Conservation (phyloP, 2,797 vertebrate species). For the Distichodus sexfasciatus region DNA sequence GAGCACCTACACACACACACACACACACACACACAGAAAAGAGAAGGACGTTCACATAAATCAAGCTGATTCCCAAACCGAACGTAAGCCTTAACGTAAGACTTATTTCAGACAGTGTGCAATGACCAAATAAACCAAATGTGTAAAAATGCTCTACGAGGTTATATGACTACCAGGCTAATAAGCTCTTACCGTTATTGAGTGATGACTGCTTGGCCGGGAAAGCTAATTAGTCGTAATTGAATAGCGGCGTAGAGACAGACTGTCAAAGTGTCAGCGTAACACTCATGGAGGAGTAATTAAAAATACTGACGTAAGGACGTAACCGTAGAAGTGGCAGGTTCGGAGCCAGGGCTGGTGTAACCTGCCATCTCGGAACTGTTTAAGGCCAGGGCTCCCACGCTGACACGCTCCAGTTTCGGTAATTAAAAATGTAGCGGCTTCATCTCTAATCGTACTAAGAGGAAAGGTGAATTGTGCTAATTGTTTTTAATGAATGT, state of each 20-base stretch:
- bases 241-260: constrained; percentile 2
- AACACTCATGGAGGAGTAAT: constrained; percentile 30
- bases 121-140: background rate
- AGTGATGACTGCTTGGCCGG: background rate
- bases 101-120: too few relatives aligned
- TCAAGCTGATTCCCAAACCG: background rate
- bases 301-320: constrained; percentile 35
- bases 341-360: constrained; percentile 19
- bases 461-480: constrained; percentile 33
- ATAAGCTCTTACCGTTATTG: background rate
- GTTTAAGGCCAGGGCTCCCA: constrained; percentile 26
- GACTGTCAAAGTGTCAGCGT: constrained; percentile 19
- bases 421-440: constrained; percentile 46
- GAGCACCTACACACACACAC: constrained; percentile 24
- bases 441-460: constrained; percentile 14
- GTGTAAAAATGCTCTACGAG: too few relatives aligned
- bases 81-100: too few relatives aligned
- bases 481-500: constrained; percentile 22
- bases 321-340: constrained; percentile 40
- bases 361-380: constrained; percentile 30
- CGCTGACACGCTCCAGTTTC: constrained; percentile 29
- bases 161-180: background rate
- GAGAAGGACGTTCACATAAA: background rate
- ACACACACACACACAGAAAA: constrained; percentile 19
- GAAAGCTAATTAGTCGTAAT: constrained; percentile 13